Evolutionary conservation across 2,113 vertebrate species (phyloP), one percentile per base, ranked within the genome.

Genomic region (Notiomystis cincta): DNA sequence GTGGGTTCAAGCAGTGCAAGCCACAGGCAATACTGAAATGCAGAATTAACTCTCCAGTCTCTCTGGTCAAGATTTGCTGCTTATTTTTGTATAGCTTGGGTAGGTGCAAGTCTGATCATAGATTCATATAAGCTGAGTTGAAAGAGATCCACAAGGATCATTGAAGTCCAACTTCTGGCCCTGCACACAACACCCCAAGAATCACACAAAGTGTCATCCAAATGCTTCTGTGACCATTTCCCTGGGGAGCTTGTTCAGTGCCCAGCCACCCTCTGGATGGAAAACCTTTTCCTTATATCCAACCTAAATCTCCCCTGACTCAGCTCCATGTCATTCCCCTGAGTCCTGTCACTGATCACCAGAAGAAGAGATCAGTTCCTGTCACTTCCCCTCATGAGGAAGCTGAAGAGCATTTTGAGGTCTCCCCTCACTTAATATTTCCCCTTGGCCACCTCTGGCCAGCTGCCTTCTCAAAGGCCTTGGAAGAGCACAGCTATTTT

Each of bases 81-180:
- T 53, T 69, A 23, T 54, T 82, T 86, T 22, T 77, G 0, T 61
- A 24, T 37, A 3, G 2, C 14, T 54, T 77, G 21, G 38, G 28
- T 53, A 37, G 13, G 6, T 54, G 25, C 1, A 5, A 64, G 17
- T 45, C 45, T 82, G 61, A 47, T 60, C 18, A 31, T 2, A 15
- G 38, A 8, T 35, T 73, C 37, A n/a, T 10, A 16, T 22, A 13
- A 24, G 7, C 35, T 48, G 25, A 40, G 31, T 23, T 70, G 42
- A 21, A 28, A 50, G 42, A 27, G 22, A 10, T 23, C 10, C 25
- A 20, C 12, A 16, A 14, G 22, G 5, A 14, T 62, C 35, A 62
- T 10, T 1, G 0, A 58, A 20, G 27, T 16, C 21, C 17, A 22
- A 1, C 25, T 31, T 8, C 18, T 48, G 47, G 20, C 54, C 12